phyloP scores from a whole-genome alignment of 2,113 vertebrate species.

The Pseudopipra pipra region DNA sequence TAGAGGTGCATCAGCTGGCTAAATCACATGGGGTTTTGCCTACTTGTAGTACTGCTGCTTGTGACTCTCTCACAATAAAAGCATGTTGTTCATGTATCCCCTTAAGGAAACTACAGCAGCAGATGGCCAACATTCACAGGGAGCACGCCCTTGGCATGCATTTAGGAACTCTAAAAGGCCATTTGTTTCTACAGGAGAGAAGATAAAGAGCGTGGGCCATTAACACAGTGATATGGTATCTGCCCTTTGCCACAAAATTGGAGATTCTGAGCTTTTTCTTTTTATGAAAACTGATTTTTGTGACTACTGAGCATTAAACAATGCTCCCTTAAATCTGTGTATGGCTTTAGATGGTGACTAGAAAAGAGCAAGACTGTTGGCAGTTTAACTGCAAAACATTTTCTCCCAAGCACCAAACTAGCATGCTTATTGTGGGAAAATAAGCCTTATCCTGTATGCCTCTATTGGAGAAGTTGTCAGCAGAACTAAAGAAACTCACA shows the following conservation, averaged over 20 bases:
- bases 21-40: background rate
- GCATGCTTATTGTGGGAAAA: background rate
- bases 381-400: background rate
- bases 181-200: background rate
- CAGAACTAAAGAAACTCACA: background rate
- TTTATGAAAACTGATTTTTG: background rate
- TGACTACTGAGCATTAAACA: background rate
- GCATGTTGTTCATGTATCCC: background rate
- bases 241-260: background rate
- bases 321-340: background rate
- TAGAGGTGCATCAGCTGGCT: background rate
- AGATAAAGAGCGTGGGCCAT: background rate
- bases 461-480: background rate
- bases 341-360: background rate
- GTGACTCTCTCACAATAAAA: background rate
- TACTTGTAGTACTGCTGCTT: background rate
- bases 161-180: background rate
- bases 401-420: background rate
- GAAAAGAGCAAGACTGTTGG: background rate
- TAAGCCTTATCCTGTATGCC: background rate
- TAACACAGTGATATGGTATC: background rate
- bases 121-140: background rate
- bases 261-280: background rate
- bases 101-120: background rate
- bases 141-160: background rate